Conservation (phyloP, 2,113 vertebrate genomes). For the Nesospiza acunhae region DNA sequence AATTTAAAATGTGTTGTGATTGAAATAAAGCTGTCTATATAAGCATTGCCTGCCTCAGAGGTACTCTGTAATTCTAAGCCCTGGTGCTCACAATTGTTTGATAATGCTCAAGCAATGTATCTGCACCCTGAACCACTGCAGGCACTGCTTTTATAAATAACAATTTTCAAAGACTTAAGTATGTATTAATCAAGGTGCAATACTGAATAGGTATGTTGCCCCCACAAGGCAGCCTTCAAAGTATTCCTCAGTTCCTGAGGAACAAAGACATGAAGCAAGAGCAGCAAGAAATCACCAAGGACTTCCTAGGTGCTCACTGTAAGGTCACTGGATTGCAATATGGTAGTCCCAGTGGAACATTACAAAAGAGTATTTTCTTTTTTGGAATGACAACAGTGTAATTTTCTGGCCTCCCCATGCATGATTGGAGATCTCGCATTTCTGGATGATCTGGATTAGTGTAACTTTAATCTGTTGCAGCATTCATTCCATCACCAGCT, state of each 20-base stretch:
- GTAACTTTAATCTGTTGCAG: constrained; percentile 38
- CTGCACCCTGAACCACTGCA: neutral
- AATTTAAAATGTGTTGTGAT: neutral
- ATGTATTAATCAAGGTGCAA: neutral
- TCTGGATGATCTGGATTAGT: constrained; percentile 63
- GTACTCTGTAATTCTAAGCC: neutral
- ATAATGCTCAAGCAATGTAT: neutral
- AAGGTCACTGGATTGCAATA: neutral
- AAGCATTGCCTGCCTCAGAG: neutral
- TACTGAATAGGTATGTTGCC: neutral
- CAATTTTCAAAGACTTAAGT: neutral
- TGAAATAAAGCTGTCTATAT: neutral
- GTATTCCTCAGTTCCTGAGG: neutral
- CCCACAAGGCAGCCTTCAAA: neutral
- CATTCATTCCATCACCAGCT: neutral
- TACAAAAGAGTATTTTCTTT: neutral
- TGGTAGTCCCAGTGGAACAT: neutral
- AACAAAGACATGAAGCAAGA: neutral
- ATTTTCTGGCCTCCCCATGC: neutral
- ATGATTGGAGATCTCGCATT: constrained; percentile 22
- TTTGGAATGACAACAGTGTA: neutral
- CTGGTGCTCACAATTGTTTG: neutral
- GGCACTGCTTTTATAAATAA: neutral
- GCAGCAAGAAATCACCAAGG: neutral
- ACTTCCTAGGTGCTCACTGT: neutral